Evolutionary conservation across 1,140 invertebrate genomes (phyloP).

Genomic region (Sipha flava): DNA sequence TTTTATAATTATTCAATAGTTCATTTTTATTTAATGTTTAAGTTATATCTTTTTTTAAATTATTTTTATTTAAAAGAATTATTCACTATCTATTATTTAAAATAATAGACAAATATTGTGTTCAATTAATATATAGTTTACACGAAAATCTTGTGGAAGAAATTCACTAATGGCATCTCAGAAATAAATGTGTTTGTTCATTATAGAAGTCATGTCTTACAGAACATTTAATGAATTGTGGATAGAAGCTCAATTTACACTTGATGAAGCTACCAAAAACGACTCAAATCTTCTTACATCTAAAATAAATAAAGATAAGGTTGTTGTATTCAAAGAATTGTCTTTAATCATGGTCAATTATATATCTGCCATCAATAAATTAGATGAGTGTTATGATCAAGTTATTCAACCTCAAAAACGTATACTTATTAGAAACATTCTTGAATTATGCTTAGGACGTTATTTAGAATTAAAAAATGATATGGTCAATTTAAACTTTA

Average conservation of each 20-base stretch:
- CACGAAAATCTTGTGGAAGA: too few species aligned
- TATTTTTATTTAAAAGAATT: too few species aligned
- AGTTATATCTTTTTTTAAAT: too few species aligned
- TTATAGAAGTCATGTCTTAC: constrained; percentile 67
- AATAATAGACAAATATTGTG: too few species aligned
- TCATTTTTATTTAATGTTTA: neutral
- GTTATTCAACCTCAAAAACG: constrained; percentile 88
- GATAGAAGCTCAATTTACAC: constrained; percentile 51
- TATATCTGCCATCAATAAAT: constrained; percentile 60
- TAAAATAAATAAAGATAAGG: constrained; percentile 53
- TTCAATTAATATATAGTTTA: too few species aligned
- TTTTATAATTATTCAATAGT: neutral
- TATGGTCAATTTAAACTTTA: constrained; percentile 73
- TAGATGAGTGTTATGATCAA: constrained; percentile 80
- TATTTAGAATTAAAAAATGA: constrained; percentile 72
- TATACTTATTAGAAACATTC: constrained; percentile 61
- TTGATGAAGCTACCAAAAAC: constrained; percentile 54
- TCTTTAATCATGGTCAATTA: constrained; percentile 68
- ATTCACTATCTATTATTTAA: too few species aligned
- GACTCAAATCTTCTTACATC: constrained; percentile 56
- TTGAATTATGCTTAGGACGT: constrained; percentile 70
- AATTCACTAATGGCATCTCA: too few species aligned
- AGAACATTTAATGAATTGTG: constrained; percentile 61
- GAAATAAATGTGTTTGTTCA: too few species aligned
- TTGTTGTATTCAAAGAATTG: constrained; percentile 50